Conservation (phyloP, 2,888 invertebrate genomes). For the Polydrusus tereticollis region DNA sequence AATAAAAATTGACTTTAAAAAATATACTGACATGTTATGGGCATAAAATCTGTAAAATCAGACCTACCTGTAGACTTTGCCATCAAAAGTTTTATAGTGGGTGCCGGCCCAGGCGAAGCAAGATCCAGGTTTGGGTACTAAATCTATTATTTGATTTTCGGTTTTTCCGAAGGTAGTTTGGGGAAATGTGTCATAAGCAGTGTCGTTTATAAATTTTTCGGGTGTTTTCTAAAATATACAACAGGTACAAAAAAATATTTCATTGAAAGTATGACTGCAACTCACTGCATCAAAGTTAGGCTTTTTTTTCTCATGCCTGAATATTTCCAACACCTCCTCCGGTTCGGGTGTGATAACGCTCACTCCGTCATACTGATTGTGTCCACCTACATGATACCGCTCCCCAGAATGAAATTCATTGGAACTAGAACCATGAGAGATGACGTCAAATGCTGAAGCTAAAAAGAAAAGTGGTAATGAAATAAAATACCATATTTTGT, state of each 20-base stretch:
- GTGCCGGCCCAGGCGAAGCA: constrained; percentile 86
- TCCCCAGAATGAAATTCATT: constrained; percentile 28
- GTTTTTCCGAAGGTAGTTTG: constrained; percentile 30
- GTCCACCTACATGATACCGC: background rate
- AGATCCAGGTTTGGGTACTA: constrained; percentile 73
- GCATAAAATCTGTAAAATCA: background rate
- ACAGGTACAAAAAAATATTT: background rate
- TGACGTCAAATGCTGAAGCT: constrained; percentile 56
- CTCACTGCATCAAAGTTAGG: constrained; percentile 15
- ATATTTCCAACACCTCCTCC: constrained; percentile 15
- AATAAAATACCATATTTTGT: no score
- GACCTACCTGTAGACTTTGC: constrained; percentile 78
- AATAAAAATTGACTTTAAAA: constrained; percentile 26
- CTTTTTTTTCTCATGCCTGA: constrained; percentile 2
- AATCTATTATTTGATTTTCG: constrained; percentile 50
- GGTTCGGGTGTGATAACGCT: background rate
- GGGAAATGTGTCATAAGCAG: constrained; percentile 18
- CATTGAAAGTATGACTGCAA: no score
- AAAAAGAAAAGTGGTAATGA: constrained; percentile 28
- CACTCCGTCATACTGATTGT: constrained; percentile 2
- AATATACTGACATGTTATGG: background rate
- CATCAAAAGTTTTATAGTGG: constrained; percentile 90
- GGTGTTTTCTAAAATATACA: constrained; percentile 26
- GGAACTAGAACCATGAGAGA: constrained; percentile 50
- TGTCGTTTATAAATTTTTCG: constrained; percentile 37